Base-by-base conservation (phyloP, 2,797 vertebrate species). In the Propithecus perrieri region DNA sequence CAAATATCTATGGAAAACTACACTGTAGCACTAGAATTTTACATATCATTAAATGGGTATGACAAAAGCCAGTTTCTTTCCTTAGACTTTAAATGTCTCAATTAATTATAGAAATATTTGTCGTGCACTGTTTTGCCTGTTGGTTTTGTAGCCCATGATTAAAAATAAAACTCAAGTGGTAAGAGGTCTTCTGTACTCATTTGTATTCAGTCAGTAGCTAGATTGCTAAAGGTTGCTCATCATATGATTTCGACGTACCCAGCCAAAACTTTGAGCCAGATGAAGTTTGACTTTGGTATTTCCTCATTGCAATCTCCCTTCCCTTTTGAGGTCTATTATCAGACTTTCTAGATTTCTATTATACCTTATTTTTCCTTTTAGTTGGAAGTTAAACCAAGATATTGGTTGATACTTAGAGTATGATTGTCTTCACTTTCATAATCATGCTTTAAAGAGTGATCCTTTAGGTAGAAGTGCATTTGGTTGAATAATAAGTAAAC, bases 121-220 rank as follows among this genome's bases (percentile, higher is more conserved):
- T 69, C 67, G 22, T 38, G 18, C 67, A 69, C 35, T 38, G 17
- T 94, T 97, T 95, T 89, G 5, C 50, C 28, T 63, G 2, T 92
- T 89, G 61, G 22, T 79, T 97, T 92, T 93, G 4, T 91, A 85
- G 53, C 71, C 20, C 26, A 33, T 88, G 17, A 88, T 93, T 94
- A 90, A 95, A 97, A 93, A 85, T 94, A 76, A 94, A 84, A 90
- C 14, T 80, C 65, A 88, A 76, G 28, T 76, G 59, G 20, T 41
- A 41, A 94, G 59, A 91, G 33, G 0, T 63, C 41, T 94, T 24
- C 43, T 50, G 55, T n/a, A 71, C 35, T 92, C 20, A 59, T 55
- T 65, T 17, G 10, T 57, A 71, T 83, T 85, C 55, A 69, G 1
- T 89, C 22, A 80, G 69, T 85, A 86, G 89, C 63, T 84, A 8